Conservation (phyloP, 2,888 invertebrate species). For the Slavum lentiscoides region DNA sequence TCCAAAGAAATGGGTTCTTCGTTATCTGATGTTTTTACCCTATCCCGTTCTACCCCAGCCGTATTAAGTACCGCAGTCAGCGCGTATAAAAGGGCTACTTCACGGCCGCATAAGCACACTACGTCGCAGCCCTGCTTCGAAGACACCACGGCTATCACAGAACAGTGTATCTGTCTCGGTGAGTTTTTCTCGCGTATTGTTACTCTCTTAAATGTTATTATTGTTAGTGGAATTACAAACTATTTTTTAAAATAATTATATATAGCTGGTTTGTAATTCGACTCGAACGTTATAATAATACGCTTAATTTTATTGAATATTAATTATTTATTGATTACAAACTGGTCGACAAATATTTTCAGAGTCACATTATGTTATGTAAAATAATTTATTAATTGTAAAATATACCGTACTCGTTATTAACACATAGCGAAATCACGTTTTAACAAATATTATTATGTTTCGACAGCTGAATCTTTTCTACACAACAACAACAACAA, state of each 20-base stretch:
- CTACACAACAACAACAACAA: neutral
- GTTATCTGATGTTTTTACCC: neutral
- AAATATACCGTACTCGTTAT: too few species aligned
- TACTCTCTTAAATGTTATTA: neutral
- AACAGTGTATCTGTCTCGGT: constrained; percentile 10
- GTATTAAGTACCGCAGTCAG: neutral
- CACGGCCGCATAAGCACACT: constrained; percentile 16
- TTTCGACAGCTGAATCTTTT: neutral
- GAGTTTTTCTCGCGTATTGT: neutral
- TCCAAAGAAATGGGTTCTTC: neutral
- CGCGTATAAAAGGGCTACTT: constrained; percentile 22
- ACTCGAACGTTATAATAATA: too few species aligned
- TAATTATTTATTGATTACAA: too few species aligned
- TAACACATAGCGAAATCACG: too few species aligned
- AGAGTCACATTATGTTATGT: too few species aligned
- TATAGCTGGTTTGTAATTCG: neutral
- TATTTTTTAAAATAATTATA: neutral
- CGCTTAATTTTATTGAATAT: too few species aligned
- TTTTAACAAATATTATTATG: neutral
- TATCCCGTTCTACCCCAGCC: neutral
- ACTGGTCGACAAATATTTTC: too few species aligned
- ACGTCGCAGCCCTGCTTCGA: neutral
- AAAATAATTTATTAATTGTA: too few species aligned
- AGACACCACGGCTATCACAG: neutral
- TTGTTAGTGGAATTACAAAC: neutral